Percentiles rank a stretch among this genome's conserved stretches.
phyloP scores from a whole-genome alignment of 2,888 invertebrate genomes.

The Rhingia campestris region DNA sequence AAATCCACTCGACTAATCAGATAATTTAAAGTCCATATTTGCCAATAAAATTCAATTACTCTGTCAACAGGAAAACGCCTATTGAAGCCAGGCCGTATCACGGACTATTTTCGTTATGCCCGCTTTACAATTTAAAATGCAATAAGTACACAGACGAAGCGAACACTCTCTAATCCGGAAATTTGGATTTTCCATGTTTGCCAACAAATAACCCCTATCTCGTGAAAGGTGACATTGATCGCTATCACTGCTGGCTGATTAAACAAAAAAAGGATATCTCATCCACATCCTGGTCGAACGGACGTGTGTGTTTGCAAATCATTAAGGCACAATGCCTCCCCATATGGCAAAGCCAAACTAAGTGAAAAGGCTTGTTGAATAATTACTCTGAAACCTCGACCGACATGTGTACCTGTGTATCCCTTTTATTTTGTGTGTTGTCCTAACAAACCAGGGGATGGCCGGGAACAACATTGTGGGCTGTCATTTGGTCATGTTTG shows the following conservation, averaged over 20 bases:
- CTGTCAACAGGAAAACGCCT: background rate
- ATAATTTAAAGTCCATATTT: background rate
- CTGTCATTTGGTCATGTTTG: conserved; percentile 39
- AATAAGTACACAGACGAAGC: background rate
- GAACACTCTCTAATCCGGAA: background rate
- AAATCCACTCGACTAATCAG: conserved; percentile 15
- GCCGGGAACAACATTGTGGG: conserved; percentile 14
- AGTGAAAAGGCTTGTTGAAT: conserved; percentile 9
- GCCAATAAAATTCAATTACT: conserved; percentile 1
- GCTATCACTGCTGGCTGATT: background rate
- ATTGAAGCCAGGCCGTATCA: background rate
- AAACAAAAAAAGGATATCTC: background rate
- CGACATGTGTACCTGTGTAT: conserved; percentile 17
- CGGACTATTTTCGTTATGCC: background rate
- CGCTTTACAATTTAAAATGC: conserved; percentile 6
- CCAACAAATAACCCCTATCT: background rate
- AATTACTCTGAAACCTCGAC: conserved; percentile 21
- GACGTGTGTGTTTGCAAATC: background rate
- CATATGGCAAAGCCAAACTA: background rate
- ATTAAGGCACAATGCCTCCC: background rate
- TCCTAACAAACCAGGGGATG: background rate
- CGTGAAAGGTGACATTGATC: background rate
- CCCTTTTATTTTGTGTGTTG: background rate
- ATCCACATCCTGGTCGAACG: background rate
- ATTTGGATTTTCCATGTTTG: background rate